Evolutionary conservation across 2,888 invertebrate species (phyloP).

Genomic region (Conops quadrifasciatus): DNA sequence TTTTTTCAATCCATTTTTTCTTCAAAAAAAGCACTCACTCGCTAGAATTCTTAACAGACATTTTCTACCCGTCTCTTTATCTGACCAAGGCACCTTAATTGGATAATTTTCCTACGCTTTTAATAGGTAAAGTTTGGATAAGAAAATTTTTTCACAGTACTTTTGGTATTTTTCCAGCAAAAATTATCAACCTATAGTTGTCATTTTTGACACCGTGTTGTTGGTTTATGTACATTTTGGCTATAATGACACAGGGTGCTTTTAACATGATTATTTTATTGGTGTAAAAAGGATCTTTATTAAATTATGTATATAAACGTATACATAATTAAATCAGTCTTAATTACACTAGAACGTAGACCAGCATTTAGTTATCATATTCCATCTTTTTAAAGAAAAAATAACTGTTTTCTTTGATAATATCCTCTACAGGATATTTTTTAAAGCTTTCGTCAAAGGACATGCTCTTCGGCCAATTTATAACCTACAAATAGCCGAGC

Average conservation of each 20-base stretch:
- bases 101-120: constrained; percentile 33
- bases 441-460: too few relatives aligned
- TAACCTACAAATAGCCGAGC: too few relatives aligned
- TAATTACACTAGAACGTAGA: too few relatives aligned
- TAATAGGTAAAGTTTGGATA: constrained; percentile 26
- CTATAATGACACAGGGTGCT: constrained; percentile 7
- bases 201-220: constrained; percentile 29
- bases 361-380: too few relatives aligned
- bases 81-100: constrained; percentile 39
- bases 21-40: constrained; percentile 22
- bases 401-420: too few relatives aligned
- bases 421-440: too few relatives aligned
- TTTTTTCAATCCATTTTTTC: constrained; percentile 35
- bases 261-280: too few relatives aligned
- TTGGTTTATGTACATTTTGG: constrained; percentile 28
- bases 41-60: constrained; percentile 28
- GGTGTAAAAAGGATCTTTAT: too few relatives aligned
- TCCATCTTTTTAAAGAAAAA: too few relatives aligned
- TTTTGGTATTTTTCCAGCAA: constrained; percentile 39
- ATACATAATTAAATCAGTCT: too few relatives aligned
- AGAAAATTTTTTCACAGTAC: constrained; percentile 36
- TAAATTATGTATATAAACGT: too few relatives aligned
- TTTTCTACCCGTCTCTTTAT: constrained; percentile 33
- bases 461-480: too few relatives aligned
- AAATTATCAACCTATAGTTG: constrained; percentile 34